Conservation (phyloP, 2,113 vertebrate species). For the Nerophis ophidion region DNA sequence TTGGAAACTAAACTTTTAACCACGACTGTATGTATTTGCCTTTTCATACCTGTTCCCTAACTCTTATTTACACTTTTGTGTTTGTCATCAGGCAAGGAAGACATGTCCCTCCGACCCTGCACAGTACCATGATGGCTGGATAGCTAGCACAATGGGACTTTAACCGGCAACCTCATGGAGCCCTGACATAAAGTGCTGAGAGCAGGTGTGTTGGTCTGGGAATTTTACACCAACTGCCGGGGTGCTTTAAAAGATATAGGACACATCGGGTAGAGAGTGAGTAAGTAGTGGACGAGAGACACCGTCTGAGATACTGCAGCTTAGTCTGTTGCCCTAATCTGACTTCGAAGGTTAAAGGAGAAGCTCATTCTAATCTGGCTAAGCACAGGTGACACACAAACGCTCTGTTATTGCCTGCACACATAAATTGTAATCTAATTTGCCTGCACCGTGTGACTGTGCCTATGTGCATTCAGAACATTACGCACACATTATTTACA, state of each 20-base stretch:
- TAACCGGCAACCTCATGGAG: constrained; percentile 52
- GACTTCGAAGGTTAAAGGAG: constrained; percentile 36
- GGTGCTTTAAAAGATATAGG: constrained; percentile 1
- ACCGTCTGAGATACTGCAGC: constrained; percentile 15
- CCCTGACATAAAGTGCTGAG: constrained; percentile 47
- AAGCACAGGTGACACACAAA: constrained; percentile 56
- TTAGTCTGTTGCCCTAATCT: constrained; percentile 21
- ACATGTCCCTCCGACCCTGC: constrained; percentile 23
- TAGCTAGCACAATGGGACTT: constrained; percentile 37
- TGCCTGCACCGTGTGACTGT: constrained; percentile 15
- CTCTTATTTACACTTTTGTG: constrained; percentile 3
- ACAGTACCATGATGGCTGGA: constrained; percentile 41
- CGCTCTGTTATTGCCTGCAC: constrained; percentile 37
- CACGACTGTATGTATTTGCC: no score
- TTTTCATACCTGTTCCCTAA: background rate
- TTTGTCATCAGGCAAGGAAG: constrained; percentile 55
- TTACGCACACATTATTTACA: constrained; percentile 10
- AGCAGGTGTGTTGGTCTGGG: constrained; percentile 40
- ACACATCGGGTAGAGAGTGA: constrained; percentile 10
- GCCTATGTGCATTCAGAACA: constrained; percentile 10
- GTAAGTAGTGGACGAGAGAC: constrained; percentile 3
- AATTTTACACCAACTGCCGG: constrained; percentile 17
- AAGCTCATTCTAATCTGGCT: constrained; percentile 65
- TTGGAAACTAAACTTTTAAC: no score
- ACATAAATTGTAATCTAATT: constrained; percentile 56